Conservation (phyloP, 1,140 invertebrate species). For the Venustaconcha ellipsiformis region DNA sequence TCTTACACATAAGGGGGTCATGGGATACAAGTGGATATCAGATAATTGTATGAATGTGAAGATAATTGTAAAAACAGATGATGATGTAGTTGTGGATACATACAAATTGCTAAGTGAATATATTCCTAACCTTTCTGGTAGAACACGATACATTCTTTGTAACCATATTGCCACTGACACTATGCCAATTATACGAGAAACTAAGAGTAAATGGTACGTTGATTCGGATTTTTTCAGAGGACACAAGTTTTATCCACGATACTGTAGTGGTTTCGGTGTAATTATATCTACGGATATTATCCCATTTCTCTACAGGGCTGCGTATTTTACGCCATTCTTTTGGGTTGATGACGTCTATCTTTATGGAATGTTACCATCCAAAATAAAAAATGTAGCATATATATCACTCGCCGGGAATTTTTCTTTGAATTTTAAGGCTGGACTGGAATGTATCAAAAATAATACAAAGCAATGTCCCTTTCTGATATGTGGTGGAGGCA, state of each 20-base stretch:
- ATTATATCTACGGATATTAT: conserved; percentile 38
- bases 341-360: conserved; percentile 74
- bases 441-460: too few species aligned
- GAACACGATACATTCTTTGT: conserved; percentile 34
- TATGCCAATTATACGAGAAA: conserved; percentile 30
- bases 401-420: too few species aligned
- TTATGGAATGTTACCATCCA: conserved; percentile 67
- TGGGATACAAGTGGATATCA: conserved; percentile 77
- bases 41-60: conserved; percentile 75
- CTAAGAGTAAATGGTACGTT: conserved; percentile 42
- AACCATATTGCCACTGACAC: conserved; percentile 20
- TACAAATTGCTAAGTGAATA: conserved; percentile 19
- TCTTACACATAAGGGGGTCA: conserved; percentile 75
- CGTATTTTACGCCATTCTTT: conserved; percentile 65
- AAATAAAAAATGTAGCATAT: conserved; percentile 29
- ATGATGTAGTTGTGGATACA: conserved; percentile 24
- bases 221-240: conserved; percentile 35
- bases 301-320: conserved; percentile 53
- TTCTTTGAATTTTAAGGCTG: too few species aligned
- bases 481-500: too few species aligned
- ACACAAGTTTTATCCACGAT: conserved; percentile 38
- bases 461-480: too few species aligned
- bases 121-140: conserved; percentile 6
- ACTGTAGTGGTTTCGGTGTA: conserved; percentile 47
- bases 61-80: conserved; percentile 70